phyloP scores from a whole-genome alignment of 2,797 vertebrate genomes.

The Margarornis squamiger region DNA sequence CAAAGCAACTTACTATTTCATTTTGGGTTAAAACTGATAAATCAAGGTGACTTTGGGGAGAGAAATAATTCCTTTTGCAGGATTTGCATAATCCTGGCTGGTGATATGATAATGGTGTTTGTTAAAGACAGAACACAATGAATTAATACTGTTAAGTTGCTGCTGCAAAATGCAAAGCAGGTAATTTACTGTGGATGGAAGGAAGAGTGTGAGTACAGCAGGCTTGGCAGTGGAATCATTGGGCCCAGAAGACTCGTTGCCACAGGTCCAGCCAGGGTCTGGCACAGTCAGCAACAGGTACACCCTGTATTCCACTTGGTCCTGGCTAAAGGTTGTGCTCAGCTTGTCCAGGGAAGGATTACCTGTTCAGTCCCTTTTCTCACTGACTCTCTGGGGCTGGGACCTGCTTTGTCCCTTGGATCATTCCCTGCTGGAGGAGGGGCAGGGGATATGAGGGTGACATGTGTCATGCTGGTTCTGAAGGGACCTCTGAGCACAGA shows the following conservation, averaged over 20 bases:
- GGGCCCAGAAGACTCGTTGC: not conserved
- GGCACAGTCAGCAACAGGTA: not conserved
- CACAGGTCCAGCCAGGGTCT: not conserved
- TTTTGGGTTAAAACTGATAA: slow-evolving; percentile 69
- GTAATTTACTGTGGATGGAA: slow-evolving; percentile 70
- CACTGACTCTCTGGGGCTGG: not conserved
- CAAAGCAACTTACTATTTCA: slow-evolving; percentile 19
- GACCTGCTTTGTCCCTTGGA: not conserved
- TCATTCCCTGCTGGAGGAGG: not conserved
- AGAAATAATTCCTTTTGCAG: slow-evolving; percentile 68
- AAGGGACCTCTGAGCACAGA: not conserved
- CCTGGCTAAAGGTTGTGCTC: not conserved
- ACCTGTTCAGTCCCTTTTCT: not conserved
- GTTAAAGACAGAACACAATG: slow-evolving; percentile 81
- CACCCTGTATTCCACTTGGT: not conserved
- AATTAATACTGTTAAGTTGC: slow-evolving; percentile 81
- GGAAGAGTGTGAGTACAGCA: not conserved
- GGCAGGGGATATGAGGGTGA: not conserved
- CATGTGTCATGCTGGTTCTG: not conserved
- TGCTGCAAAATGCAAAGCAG: slow-evolving; percentile 77
- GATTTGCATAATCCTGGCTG: slow-evolving; percentile 82
- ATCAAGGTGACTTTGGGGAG: slow-evolving; percentile 81
- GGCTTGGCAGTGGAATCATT: not conserved
- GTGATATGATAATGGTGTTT: slow-evolving; percentile 82
- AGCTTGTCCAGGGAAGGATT: not conserved